phyloP scores from a whole-genome alignment of 2,113 vertebrate genomes.

The Rhinoderma darwinii region DNA sequence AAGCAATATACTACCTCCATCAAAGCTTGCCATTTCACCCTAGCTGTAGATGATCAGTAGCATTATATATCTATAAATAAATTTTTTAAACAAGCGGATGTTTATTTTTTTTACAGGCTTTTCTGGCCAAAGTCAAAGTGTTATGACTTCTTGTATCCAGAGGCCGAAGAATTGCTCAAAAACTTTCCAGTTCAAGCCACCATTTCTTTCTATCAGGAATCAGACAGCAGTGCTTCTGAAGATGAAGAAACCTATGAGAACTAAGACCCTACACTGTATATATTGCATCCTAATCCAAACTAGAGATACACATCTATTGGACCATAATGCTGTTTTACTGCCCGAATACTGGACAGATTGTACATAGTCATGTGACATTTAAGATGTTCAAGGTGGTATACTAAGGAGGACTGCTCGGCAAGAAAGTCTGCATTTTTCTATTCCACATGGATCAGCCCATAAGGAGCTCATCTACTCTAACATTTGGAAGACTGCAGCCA shows the following conservation, averaged over 20 bases:
- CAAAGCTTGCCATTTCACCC: background rate
- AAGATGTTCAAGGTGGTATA: background rate
- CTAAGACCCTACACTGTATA: background rate
- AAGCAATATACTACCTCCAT: no score
- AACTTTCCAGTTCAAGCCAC: constrained; percentile 91
- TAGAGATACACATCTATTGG: background rate
- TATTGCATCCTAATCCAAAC: background rate
- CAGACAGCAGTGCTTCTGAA: constrained; percentile 78
- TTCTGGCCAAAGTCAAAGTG: constrained; percentile 91
- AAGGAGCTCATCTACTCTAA: background rate
- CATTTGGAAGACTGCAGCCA: background rate
- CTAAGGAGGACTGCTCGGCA: background rate
- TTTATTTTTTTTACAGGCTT: constrained; percentile 76
- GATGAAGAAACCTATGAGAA: constrained; percentile 62
- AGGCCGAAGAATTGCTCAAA: constrained; percentile 86
- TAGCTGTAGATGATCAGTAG: background rate
- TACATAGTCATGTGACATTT: background rate
- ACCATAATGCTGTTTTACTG: background rate
- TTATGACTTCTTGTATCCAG: constrained; percentile 91
- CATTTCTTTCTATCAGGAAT: constrained; percentile 87
- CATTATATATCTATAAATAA: background rate
- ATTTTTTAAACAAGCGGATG: background rate
- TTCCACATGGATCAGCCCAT: background rate
- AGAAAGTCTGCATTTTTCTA: background rate
- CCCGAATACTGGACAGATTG: background rate